Base-by-base conservation (phyloP, 2,888 invertebrate genomes). In the Griposia aprilina region DNA sequence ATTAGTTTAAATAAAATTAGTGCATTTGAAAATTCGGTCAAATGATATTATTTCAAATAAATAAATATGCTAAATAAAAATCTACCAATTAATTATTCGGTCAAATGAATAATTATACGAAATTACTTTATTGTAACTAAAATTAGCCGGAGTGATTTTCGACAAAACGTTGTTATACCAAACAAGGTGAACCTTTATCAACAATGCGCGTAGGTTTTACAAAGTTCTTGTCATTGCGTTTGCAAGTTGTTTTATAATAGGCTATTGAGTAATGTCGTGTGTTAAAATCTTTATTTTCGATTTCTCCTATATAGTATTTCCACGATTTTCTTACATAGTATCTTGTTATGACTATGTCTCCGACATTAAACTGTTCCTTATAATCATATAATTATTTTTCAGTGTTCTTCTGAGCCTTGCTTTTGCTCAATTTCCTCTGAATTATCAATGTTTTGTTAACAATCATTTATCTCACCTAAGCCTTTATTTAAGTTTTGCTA, bases 331-430 rank as follows among this genome's bases (percentile, higher is more conserved):
- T 55, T 55, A 23, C 55, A 55, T 55, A 55, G 23, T 55, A 55
- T 55, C 55, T 55, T 55, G 55, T 55, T 23, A 45, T 45, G 8
- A 45, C 48, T 57, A n/a, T n/a, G 23, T n/a, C 11, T n/a, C 57
- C 23, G n/a, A 57, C 57, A 57, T 57, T 57, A 57, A 57, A 57
- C 57, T 57, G 57, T 57, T 57, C 57, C 57, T 57, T 57, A n/a
- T 57, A 57, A 57, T 57, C 5, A 57, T 57, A n/a, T 57, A 57
- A n/a, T 57, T 57, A 7, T 48, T 48, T 15, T 13, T 48, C 15
- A 48, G 48, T 48, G 15, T 48, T 48, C 23, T 57, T 57, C n/a
- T 57, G 0, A 57, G 57, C 57, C 57, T 57, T 57, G 0, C n/a
- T 57, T 57, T n/a, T 57, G n/a, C 10, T 10, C n/a, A 57, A 57